Base-by-base conservation (phyloP, 1,140 invertebrate genomes). In the Drosophila sturtevanti region DNA sequence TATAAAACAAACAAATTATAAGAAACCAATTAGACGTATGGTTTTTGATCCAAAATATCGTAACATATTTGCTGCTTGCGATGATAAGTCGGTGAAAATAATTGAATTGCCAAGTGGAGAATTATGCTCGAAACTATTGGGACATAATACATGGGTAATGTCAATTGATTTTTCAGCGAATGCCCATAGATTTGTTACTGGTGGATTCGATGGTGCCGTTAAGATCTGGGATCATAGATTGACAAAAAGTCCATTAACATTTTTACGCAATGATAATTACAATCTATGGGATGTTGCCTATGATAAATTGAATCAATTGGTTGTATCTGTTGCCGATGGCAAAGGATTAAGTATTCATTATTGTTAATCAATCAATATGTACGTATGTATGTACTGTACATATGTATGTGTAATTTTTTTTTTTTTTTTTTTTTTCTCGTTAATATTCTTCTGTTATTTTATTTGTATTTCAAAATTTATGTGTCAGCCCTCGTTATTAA, bases 201-300 rank as follows among this genome's bases (percentile, higher is more conserved):
- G 62, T n/a, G 27, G 56, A 6, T 35, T 9, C 14, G 62, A 77
- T 59, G 65, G 65, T n/a, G 48, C 41, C 14, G 24, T 69, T 9
- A 62, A 59, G 24, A 14, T 77, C 0, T 74, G 71, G 71, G 65
- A 74, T 37, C 4, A 14, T 14, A 14, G 73, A 9, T 41, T 5
- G 4, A 64, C 64, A 11, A 76, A 76, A 34, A 22, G 37, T 12
- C 0, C 35, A 1, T 0, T 68, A 1, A 37, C 44, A 6, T 72
- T 60, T 38, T 0, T 51, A 1, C 52, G 12, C 5, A 22, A 2
- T 3, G n/a, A 4, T 11, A 72, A 68, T 12, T 14, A 9, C 3
- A 64, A 63, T 48, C 61, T 77, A 2, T 68, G 61, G 64, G 74
- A 77, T 16, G 70, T 77, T 22, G 61, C 65, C 24, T 77, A 68